Conservation (phyloP, 35 echinoderm and acorn worm genomes). For the Holothuria glaberrima region DNA sequence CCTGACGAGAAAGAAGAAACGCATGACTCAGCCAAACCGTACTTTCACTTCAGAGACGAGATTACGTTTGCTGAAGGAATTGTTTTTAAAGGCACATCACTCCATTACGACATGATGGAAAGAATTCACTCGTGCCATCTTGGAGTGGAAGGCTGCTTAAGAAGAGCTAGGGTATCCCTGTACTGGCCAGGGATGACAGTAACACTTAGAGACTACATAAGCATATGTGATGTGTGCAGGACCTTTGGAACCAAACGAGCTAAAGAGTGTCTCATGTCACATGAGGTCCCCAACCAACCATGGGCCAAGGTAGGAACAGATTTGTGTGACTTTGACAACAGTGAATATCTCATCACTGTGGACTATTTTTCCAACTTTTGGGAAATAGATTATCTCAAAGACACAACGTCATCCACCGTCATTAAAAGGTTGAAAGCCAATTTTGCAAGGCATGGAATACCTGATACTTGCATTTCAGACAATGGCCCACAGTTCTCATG, state of each 20-base stretch:
- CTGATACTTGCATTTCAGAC: slow-evolving; percentile 10
- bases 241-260: not conserved
- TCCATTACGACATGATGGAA: slow-evolving; percentile 4
- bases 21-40: not conserved
- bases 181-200: slow-evolving; percentile 54
- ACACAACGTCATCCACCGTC: slow-evolving; percentile 41
- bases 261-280: slow-evolving; percentile 1
- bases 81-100: not conserved
- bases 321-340: not conserved
- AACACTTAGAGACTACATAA: slow-evolving; percentile 24
- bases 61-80: not conserved
- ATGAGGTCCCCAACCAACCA: slow-evolving; percentile 29
- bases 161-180: slow-evolving; percentile 40
- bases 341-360: slow-evolving; percentile 30
- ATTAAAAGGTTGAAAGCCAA: slow-evolving; percentile 62
- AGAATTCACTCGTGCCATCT: slow-evolving; percentile 4
- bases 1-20: not conserved
- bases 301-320: slow-evolving; percentile 25
- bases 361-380: slow-evolving; percentile 76
- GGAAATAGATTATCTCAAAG: slow-evolving; percentile 67
- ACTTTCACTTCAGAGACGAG: slow-evolving; percentile 20
- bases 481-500: slow-evolving; percentile 58
- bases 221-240: slow-evolving; percentile 33
- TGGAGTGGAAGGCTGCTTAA: slow-evolving; percentile 51
- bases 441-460: slow-evolving; percentile 62